These are phyloP conservation scores for Magallana angulata DNA, from an alignment of 1,140 invertebrate species.

Conservation along the genomic window DNA sequence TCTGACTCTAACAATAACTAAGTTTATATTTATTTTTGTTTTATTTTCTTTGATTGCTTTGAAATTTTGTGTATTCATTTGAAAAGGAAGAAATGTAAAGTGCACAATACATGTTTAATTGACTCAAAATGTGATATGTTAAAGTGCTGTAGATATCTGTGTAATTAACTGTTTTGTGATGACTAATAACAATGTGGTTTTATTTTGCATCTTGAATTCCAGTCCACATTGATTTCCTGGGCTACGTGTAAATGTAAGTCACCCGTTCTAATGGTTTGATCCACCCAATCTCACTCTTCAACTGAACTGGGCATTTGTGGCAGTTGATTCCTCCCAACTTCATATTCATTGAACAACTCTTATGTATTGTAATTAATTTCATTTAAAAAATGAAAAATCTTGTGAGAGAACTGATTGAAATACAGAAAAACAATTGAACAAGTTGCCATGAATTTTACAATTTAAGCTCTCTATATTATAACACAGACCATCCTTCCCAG, in stretches of 20 bases:
- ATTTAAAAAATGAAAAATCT: no score
- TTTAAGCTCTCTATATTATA: no score
- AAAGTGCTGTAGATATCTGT: background rate
- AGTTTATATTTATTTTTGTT: no score
- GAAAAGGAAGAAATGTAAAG: background rate
- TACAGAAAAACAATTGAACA: no score
- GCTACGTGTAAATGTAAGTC: conserved; percentile 33
- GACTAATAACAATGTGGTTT: conserved; percentile 4
- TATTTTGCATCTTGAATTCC: conserved; percentile 20
- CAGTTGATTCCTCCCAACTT: background rate
- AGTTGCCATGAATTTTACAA: no score
- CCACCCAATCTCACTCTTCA: background rate
- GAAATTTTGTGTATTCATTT: no score
- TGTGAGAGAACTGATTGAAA: no score
- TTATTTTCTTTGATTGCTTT: no score
- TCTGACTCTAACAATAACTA: no score
- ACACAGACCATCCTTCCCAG: no score
- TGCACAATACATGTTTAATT: background rate
- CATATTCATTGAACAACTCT: no score
- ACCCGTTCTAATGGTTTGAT: background rate
- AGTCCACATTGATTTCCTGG: conserved; percentile 26
- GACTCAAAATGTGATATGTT: background rate
- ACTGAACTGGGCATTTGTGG: background rate
- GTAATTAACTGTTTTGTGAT: conserved; percentile 11
- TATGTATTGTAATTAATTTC: no score